Percentiles rank a stretch among this genome's conserved stretches.
phyloP scores from a whole-genome alignment of 2,888 invertebrate species.

The Julus scanicus region DNA sequence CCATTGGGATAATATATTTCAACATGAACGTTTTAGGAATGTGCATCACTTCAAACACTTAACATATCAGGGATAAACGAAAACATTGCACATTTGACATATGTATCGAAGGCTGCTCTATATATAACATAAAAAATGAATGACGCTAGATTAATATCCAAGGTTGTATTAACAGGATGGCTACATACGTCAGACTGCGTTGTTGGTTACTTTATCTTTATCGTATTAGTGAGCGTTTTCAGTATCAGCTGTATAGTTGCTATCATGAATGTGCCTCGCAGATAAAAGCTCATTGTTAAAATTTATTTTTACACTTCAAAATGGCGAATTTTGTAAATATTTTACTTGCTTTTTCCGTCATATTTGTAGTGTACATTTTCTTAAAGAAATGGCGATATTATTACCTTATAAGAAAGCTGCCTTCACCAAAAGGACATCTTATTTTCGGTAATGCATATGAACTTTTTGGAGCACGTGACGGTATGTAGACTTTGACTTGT shows the following conservation, averaged over 20 bases:
- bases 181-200: background rate
- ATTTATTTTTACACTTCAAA: background rate
- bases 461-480: constrained; percentile 42
- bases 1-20: too few relatives aligned
- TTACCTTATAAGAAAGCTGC: background rate
- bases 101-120: background rate
- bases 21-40: too few relatives aligned
- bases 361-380: background rate
- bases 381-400: background rate
- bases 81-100: background rate
- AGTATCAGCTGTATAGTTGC: background rate
- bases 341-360: background rate
- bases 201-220: background rate
- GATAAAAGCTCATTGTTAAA: too few relatives aligned
- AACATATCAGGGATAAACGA: background rate
- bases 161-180: background rate
- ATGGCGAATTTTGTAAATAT: background rate
- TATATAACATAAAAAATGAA: background rate
- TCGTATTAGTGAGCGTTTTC: background rate
- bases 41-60: too few relatives aligned
- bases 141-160: background rate
- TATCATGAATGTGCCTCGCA: too few relatives aligned
- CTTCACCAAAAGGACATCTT: constrained; percentile 9
- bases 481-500: too few relatives aligned
- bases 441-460: constrained; percentile 36